Conservation (phyloP, 2,888 invertebrate species). For the Calameuta filiformis region DNA sequence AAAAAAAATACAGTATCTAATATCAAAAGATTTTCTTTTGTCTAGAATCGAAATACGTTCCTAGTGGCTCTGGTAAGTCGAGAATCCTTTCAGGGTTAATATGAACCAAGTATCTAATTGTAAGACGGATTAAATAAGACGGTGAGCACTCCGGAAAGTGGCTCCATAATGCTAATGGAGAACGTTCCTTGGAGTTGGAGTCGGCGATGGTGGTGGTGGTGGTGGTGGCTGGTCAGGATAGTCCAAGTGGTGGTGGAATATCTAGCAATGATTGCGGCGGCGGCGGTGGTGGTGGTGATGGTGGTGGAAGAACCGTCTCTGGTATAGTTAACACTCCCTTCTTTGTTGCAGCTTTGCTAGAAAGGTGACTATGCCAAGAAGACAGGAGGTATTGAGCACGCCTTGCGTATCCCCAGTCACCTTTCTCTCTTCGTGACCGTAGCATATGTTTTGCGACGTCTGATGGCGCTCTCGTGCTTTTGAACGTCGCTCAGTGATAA, state of each 20-base stretch:
- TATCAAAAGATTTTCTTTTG: background rate
- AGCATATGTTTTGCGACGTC: constrained; percentile 59
- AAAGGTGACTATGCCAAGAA: constrained; percentile 63
- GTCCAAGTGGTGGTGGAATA: background rate
- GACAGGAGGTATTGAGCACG: constrained; percentile 59
- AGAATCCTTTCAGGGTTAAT: constrained; percentile 7
- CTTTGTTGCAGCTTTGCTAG: constrained; percentile 56
- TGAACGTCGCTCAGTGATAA: constrained; percentile 36
- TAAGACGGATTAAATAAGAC: background rate
- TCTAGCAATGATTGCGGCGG: constrained; percentile 20
- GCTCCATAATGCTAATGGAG: background rate
- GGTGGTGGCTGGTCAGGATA: constrained; percentile 10
- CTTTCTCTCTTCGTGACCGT: constrained; percentile 65
- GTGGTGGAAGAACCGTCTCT: constrained; percentile 16
- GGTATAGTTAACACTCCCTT: constrained; percentile 45
- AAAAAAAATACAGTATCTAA: background rate
- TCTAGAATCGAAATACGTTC: background rate
- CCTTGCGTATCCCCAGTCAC: constrained; percentile 58
- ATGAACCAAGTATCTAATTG: background rate
- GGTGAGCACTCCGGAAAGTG: background rate
- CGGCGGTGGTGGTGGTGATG: constrained; percentile 8
- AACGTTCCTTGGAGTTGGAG: constrained; percentile 11
- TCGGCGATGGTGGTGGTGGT: constrained; percentile 12
- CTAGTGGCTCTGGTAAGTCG: background rate
- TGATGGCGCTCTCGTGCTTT: constrained; percentile 30